Evolutionary conservation across 1,140 invertebrate species (phyloP), one percentile per base, ranked within the genome.

Genomic region (Brachionus angularis): DNA sequence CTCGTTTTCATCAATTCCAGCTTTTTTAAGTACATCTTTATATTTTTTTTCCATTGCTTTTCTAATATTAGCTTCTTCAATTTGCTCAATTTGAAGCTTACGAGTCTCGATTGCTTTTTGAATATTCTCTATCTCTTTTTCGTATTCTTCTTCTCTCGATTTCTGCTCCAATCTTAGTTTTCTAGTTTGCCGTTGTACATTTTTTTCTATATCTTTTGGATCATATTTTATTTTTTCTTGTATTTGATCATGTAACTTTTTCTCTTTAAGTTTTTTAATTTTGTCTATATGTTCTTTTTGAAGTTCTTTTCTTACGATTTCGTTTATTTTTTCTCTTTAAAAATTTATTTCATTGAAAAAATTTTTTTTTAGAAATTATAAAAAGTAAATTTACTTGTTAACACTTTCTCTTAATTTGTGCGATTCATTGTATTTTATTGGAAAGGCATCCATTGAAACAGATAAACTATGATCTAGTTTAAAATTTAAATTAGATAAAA

Each of bases 221-320:
- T 67, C 31, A 46, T 49, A 67, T 5, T 67, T 46, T 31, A 67
- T 67, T 29, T 67, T 67, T 7, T 50, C 47, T 67, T 67, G 62
- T 29, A 67, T 67, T 36, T 67, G 62, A 33, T 67, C 42, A 31
- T 67, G 62, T 4, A 67, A 23, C 29, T 67, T 67, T 67, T 67
- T 67, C 16, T 67, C 39, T 47, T 50, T 46, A 12, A 67, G 16
- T 50, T 67, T 67, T 67, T 67, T 67, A 5, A 67, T 49, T 29
- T 67, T 67, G n/a, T 67, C 62, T 29, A 67, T 67, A 16, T 67
- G 62, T 23, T 67, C 62, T 14, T 34, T 46, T 67, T 67, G 62
- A 29, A 67, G 23, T 21, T 67, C 62, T 14, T 67, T 67, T 3
- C 62, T 39, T 1, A 29, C 44, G 27, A 67, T 50, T 5, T 47